Evolutionary conservation across 64 coral and sea anemone genomes (phyloP).

Genomic region (Dendrophyllia cribrosa): DNA sequence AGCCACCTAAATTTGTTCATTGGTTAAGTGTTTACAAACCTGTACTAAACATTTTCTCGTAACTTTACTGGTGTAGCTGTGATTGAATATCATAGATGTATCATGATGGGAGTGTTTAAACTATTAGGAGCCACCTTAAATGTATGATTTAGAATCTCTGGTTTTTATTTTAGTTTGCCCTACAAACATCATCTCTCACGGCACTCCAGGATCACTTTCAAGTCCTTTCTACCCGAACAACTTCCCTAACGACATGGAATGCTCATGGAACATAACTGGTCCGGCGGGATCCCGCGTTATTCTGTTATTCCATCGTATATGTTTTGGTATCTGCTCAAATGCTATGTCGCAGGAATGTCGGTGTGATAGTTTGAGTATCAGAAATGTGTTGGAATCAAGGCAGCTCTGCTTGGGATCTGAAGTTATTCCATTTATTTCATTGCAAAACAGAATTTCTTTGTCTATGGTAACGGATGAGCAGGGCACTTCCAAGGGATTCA

Average conservation of each 20-base stretch:
- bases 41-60: no score
- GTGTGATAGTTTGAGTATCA: not conserved
- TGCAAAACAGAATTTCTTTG: conserved; percentile 15
- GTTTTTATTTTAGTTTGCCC: conserved; percentile 18
- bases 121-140: no score
- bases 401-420: not conserved
- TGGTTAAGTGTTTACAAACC: no score
- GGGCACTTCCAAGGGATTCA: not conserved
- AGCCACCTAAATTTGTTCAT: no score
- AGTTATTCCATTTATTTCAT: conserved; percentile 3
- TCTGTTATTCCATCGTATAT: conserved; percentile 14
- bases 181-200: not conserved
- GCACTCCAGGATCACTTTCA: not conserved
- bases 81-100: no score
- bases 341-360: not conserved
- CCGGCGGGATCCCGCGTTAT: not conserved
- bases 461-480: not conserved
- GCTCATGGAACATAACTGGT: conserved; percentile 32
- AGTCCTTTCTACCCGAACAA: conserved; percentile 9
- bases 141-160: no score
- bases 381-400: not conserved
- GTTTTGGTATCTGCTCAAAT: conserved; percentile 18
- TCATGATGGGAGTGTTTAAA: no score
- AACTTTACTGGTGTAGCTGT: no score
- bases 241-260: conserved; percentile 17